Evolutionary conservation across 92 coral and sea anemone genomes (phyloP).

Genomic region (Porites evermanni): DNA sequence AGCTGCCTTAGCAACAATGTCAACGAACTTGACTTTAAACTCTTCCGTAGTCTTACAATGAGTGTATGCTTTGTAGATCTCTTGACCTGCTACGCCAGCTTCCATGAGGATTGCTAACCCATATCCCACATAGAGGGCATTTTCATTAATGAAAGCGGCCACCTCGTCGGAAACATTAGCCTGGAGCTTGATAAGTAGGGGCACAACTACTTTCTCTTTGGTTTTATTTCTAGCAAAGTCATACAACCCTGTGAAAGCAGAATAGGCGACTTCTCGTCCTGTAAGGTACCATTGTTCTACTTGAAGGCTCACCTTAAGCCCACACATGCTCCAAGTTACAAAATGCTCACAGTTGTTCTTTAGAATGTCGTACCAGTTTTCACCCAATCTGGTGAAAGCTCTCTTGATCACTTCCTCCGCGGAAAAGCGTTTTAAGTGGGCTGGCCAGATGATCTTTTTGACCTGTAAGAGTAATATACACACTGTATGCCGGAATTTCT

Average conservation of each 20-base stretch:
- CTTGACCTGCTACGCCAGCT: too few relatives aligned
- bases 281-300: not conserved
- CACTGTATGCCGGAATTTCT: too few relatives aligned
- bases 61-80: too few relatives aligned
- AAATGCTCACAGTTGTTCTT: constrained; percentile 29
- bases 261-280: not conserved
- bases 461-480: not conserved
- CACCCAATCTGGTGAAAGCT: not conserved
- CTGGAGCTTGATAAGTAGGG: too few relatives aligned
- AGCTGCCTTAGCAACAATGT: too few relatives aligned
- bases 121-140: too few relatives aligned
- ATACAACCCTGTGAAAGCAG: not conserved
- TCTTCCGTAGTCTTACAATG: too few relatives aligned
- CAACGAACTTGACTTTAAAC: too few relatives aligned
- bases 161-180: too few relatives aligned
- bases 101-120: too few relatives aligned
- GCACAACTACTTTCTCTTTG: too few relatives aligned
- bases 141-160: too few relatives aligned
- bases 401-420: constrained; percentile 4
- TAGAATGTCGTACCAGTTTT: not conserved
- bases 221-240: not conserved
- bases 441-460: constrained; percentile 15
- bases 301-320: not conserved
- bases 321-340: constrained; percentile 30
- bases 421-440: not conserved